Conservation (phyloP, 1,140 invertebrate species). For the Sitodiplosis mosellana region DNA sequence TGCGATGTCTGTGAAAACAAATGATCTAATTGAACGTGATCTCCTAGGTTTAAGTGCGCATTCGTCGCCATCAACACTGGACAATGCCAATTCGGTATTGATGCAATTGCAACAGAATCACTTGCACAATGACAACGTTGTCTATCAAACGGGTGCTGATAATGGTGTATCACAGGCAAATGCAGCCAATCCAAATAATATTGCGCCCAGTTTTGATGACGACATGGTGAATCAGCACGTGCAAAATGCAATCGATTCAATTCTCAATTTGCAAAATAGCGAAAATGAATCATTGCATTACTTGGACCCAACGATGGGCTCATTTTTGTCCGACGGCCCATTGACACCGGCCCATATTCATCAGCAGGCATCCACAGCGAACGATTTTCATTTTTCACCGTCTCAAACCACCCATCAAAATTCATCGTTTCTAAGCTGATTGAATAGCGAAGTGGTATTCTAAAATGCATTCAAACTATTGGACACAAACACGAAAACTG, state of each 20-base stretch:
- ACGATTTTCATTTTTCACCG: too few relatives aligned
- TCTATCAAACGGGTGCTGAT: slow-evolving; percentile 5
- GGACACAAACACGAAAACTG: too few relatives aligned
- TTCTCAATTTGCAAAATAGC: slow-evolving; percentile 45
- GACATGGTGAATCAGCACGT: slow-evolving; percentile 54
- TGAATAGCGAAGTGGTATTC: background rate
- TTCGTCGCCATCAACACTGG: background rate
- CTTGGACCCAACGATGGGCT: slow-evolving; percentile 21
- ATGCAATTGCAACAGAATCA: background rate
- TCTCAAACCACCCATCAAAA: background rate
- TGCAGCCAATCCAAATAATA: background rate
- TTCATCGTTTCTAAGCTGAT: background rate
- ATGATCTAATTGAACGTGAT: background rate
- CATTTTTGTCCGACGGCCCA: slow-evolving; percentile 20
- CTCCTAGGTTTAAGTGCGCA: background rate
- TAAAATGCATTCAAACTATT: too few relatives aligned
- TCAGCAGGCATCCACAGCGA: too few relatives aligned
- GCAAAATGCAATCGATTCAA: slow-evolving; percentile 58
- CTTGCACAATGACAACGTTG: background rate
- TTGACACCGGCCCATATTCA: background rate
- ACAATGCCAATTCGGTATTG: background rate
- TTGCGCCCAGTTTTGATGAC: slow-evolving; percentile 26
- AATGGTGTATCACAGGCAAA: slow-evolving; percentile 5
- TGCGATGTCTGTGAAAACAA: background rate
- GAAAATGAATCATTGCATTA: slow-evolving; percentile 12